Evolutionary conservation across 2,113 vertebrate genomes (phyloP), one percentile per base, ranked within the genome.

Genomic region (Caranx ignobilis): DNA sequence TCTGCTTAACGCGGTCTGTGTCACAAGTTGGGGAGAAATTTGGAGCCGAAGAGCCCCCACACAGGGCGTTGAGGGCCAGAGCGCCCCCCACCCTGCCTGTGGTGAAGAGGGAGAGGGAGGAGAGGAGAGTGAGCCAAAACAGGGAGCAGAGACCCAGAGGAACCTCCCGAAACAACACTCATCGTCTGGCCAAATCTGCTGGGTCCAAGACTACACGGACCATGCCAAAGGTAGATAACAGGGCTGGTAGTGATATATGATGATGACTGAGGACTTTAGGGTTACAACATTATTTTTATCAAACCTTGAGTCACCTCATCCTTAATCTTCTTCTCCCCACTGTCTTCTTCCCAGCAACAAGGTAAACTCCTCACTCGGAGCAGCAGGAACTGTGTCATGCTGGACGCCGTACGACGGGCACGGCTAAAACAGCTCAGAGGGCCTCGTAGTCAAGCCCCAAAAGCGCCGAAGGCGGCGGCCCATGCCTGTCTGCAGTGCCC

Each of bases 1-100:
- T 96, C 83, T 96, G 93, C 78, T 57, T 95, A 41, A 95, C 92
- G 0, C 92, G 94, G 19, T 95, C 94, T 0, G 93, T 95, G 75
- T 91, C 94, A 19, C 91, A 92, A 70, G 77, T 86, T 1, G 48
- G 83, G 1, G 64, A 83, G 62, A 83, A 55, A 47, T 92, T 92
- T 21, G 85, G 67, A 65, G 72, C 76, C 0, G 65, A 75, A n/a
- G 84, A 83, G 50, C 50, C 81, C n/a, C 88, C 87, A 5, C 79
- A 88, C 50, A 84, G 90, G 76, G 66, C 62, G 0, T 76, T 94
- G 68, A 87, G 91, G 57, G 75, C 89, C 64, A 83, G 92, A 72
- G 81, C 19, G 5, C 82, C 77, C 2, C 35, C 88, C 7, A 10
- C 77, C 43, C 37, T 75, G 43, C 48, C 90, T 2, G 75, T 74